A percentile compares a stretch with the other conserved stretches of the same genome.
Conservation (phyloP, 2,113 vertebrate species). For the Thermophis baileyi region DNA sequence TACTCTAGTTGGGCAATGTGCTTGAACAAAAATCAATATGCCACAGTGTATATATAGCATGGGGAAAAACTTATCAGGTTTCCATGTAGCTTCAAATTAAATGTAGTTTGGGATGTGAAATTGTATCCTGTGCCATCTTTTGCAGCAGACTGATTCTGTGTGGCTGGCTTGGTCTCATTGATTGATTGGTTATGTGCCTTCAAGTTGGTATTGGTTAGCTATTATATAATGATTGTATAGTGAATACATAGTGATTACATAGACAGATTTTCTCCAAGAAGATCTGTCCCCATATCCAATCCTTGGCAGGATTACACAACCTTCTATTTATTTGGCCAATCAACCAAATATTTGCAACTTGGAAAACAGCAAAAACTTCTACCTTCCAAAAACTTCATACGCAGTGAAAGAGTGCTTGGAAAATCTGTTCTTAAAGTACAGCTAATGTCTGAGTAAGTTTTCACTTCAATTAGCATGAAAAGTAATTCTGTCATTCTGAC, state of each 20-base stretch:
- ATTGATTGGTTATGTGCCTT: background rate
- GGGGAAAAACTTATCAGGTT: background rate
- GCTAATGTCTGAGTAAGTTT: background rate
- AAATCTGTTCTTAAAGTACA: background rate
- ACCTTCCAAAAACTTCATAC: background rate
- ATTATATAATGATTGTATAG: too few relatives aligned
- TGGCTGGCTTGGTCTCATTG: background rate
- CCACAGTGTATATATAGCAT: background rate
- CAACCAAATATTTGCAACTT: background rate
- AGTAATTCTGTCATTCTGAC: slow-evolving; percentile 12
- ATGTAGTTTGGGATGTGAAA: background rate
- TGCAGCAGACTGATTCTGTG: background rate
- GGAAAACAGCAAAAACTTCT: background rate
- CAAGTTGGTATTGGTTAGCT: background rate
- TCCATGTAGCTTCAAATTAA: background rate
- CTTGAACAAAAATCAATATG: background rate
- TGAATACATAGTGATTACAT: background rate
- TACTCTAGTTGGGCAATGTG: background rate
- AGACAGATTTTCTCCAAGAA: background rate
- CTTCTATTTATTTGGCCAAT: background rate
- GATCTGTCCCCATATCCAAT: background rate
- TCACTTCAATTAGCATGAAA: slow-evolving; percentile 23
- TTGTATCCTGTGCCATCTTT: background rate
- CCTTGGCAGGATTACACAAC: background rate
- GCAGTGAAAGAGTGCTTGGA: background rate